These are phyloP conservation scores for Watsonalla binaria DNA, from an alignment of 2,888 invertebrate species.

Conservation along the genomic window DNA sequence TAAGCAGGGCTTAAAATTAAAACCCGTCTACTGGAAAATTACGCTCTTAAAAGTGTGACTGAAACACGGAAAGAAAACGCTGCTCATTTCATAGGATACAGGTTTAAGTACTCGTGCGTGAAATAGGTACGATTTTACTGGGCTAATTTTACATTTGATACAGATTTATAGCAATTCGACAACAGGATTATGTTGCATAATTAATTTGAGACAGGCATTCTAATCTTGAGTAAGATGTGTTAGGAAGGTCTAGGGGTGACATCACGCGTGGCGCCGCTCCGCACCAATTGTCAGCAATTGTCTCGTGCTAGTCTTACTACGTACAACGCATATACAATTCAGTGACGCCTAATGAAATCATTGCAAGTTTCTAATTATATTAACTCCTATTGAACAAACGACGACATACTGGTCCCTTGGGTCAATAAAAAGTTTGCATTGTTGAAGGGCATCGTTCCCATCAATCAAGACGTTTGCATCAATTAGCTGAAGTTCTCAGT, in stretches of 20 bases:
- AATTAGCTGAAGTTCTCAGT: constrained; percentile 54
- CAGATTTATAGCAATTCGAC: no score
- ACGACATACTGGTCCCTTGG: constrained; percentile 35
- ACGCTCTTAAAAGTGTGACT: no score
- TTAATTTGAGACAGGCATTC: background rate
- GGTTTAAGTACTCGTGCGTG: no score
- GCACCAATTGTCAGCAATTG: constrained; percentile 71
- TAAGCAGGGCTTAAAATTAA: no score
- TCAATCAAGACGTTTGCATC: constrained; percentile 61
- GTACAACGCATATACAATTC: constrained; percentile 38
- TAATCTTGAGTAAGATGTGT: constrained; percentile 4
- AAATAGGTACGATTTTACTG: no score
- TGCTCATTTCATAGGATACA: no score
- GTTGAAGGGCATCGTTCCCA: constrained; percentile 60
- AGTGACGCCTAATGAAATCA: constrained; percentile 56
- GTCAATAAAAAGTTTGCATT: constrained; percentile 16
- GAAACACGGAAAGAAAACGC: no score
- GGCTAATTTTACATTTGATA: no score
- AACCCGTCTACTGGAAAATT: no score
- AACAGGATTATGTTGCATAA: no score
- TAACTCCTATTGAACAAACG: constrained; percentile 42
- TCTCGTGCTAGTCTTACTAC: constrained; percentile 47
- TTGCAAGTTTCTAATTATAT: constrained; percentile 57
- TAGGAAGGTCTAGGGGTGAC: constrained; percentile 45
- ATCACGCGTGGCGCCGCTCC: constrained; percentile 68